Evolutionary conservation across 1,140 invertebrate species (phyloP).

Genomic region (Lucilia cuprina): DNA sequence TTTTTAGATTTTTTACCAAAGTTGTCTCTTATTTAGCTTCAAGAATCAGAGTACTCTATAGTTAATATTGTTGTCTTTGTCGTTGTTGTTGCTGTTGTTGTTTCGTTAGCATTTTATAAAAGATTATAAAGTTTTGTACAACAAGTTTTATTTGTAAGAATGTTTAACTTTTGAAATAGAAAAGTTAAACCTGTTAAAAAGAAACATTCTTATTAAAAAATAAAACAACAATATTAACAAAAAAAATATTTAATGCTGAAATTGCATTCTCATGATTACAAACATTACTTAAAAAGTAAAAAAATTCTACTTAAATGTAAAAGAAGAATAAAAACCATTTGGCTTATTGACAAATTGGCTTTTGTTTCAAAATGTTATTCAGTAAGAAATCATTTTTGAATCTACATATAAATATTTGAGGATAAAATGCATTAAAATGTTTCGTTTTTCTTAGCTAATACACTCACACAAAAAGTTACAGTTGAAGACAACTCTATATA

Average conservation of each 20-base stretch:
- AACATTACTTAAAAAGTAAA: background rate
- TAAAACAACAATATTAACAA: background rate
- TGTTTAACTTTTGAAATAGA: background rate
- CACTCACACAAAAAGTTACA: too few species aligned
- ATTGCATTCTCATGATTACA: background rate
- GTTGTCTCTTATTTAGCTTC: constrained; percentile 6
- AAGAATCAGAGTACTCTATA: background rate
- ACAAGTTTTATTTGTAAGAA: constrained; percentile 11
- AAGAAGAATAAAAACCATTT: background rate
- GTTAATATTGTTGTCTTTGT: background rate
- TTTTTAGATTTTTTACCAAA: background rate
- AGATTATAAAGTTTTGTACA: background rate
- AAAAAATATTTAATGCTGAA: background rate
- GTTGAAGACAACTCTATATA: too few species aligned
- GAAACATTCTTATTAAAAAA: constrained; percentile 10
- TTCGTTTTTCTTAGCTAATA: background rate
- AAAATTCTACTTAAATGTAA: background rate
- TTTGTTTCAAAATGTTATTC: background rate
- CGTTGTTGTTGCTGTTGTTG: background rate
- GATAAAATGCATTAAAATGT: background rate
- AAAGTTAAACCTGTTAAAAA: background rate
- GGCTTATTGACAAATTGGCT: background rate
- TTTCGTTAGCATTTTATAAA: background rate
- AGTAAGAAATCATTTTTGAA: background rate
- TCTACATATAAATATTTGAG: background rate